Conservation (phyloP, 2,888 invertebrate genomes). For the Epistrophella euchroma region DNA sequence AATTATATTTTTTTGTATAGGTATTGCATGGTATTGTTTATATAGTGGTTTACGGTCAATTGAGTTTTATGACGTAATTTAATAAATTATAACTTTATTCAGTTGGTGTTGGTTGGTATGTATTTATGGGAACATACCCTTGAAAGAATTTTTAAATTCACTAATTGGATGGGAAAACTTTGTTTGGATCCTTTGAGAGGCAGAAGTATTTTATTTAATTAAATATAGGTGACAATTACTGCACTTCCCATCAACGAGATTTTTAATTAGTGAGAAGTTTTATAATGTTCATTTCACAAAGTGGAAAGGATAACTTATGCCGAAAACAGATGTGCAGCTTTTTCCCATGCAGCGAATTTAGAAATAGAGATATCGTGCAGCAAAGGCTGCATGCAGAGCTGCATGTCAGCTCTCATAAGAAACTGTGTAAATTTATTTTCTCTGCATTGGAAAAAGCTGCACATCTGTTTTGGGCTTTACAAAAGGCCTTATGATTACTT, state of each 20-base stretch:
- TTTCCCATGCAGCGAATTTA: no score
- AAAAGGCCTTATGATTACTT: no score
- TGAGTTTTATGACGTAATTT: conserved; percentile 70
- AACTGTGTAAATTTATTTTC: no score
- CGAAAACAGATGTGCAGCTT: no score
- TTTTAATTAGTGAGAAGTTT: neutral
- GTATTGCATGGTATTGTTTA: neutral
- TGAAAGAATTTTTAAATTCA: conserved; percentile 2
- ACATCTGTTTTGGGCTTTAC: no score
- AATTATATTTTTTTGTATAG: conserved; percentile 18
- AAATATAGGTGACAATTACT: neutral
- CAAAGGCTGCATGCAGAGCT: no score
- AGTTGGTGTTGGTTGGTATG: conserved; percentile 44
- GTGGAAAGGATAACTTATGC: no score
- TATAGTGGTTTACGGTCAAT: conserved; percentile 66
- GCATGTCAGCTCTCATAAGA: no score
- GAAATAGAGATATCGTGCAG: no score
- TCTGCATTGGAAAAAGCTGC: no score
- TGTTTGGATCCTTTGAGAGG: neutral
- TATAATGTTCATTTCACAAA: no score
- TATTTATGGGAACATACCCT: conserved; percentile 63
- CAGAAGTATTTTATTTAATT: neutral
- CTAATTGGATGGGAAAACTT: conserved; percentile 65
- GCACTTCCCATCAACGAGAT: neutral
- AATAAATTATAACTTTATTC: conserved; percentile 50